These are phyloP conservation scores for Danio tinwini DNA, from an alignment of 2,797 vertebrate species.

Conservation along the genomic window DNA sequence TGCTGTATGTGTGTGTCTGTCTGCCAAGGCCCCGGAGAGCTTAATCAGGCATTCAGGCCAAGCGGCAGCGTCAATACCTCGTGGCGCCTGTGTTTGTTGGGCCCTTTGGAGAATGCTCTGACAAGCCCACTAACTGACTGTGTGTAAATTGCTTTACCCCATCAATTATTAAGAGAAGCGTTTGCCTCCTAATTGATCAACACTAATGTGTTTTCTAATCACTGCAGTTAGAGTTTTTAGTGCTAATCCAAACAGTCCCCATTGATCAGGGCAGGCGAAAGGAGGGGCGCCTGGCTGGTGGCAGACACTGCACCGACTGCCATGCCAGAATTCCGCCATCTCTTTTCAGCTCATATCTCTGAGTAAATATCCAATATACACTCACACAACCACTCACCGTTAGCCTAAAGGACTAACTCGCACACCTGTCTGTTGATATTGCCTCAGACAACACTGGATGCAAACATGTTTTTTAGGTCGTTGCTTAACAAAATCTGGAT, in stretches of 20 bases:
- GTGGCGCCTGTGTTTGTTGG: conserved; percentile 94
- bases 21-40: conserved; percentile 87
- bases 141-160: conserved; percentile 83
- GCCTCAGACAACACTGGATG: conserved; percentile 19
- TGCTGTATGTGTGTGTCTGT: conserved; percentile 44
- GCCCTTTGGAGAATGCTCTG: conserved; percentile 86
- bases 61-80: conserved; percentile 89
- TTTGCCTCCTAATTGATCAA: conserved; percentile 99
- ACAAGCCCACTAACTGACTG: conserved; percentile 87
- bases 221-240: conserved; percentile 98
- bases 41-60: conserved; percentile 96
- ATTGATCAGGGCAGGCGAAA: conserved; percentile 87
- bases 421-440: conserved; percentile 42
- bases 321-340: conserved; percentile 64
- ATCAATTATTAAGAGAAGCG: conserved; percentile 98
- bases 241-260: conserved; percentile 94
- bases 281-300: conserved; percentile 69
- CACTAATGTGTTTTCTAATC: conserved; percentile 99
- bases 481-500: conserved; percentile 38
- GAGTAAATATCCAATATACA: conserved; percentile 54
- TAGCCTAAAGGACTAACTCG: conserved; percentile 26
- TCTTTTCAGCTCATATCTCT: conserved; percentile 54
- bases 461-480: conserved; percentile 46
- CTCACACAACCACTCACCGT: conserved; percentile 26
- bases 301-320: conserved; percentile 47